Percentiles rank a stretch among this genome's conserved stretches.
These are phyloP conservation scores for Pollachius pollachius DNA, from an alignment of 2,113 vertebrate genomes.

Conservation along the genomic window DNA sequence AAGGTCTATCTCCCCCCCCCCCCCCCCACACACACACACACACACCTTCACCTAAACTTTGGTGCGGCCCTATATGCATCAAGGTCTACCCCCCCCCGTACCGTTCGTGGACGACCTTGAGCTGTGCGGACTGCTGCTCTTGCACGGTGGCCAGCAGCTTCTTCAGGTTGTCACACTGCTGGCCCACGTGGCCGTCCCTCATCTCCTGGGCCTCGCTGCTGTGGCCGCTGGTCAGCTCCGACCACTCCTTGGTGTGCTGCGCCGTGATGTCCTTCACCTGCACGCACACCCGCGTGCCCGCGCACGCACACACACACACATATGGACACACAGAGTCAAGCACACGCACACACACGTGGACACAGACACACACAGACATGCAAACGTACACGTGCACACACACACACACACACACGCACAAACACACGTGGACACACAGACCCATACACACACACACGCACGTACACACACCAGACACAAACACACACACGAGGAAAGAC, in stretches of 20 bases:
- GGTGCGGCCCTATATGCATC: too few species aligned
- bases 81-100: slow-evolving; percentile 36
- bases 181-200: slow-evolving; percentile 86
- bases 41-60: too few species aligned
- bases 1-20: too few species aligned
- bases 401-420: too few species aligned
- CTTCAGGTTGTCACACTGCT: slow-evolving; percentile 91
- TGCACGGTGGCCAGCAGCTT: slow-evolving; percentile 86
- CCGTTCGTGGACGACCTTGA: slow-evolving; percentile 95
- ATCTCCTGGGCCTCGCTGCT: slow-evolving; percentile 89
- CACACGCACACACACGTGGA: too few species aligned
- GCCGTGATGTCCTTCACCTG: slow-evolving; percentile 96
- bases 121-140: slow-evolving; percentile 90
- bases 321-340: not conserved
- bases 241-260: slow-evolving; percentile 98
- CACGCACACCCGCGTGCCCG: not conserved
- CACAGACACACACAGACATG: too few species aligned
- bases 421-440: not conserved
- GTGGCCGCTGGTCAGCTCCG: slow-evolving; percentile 90
- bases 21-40: too few species aligned
- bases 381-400: too few species aligned
- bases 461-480: slow-evolving; percentile 7
- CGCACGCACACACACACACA: slow-evolving; percentile 2
- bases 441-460: slow-evolving; percentile 7
- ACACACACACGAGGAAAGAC: not conserved